Percentiles rank a stretch among this genome's conserved stretches.
These are phyloP conservation scores for Nomada flava DNA, from an alignment of 2,888 invertebrate genomes.

Conservation along the genomic window DNA sequence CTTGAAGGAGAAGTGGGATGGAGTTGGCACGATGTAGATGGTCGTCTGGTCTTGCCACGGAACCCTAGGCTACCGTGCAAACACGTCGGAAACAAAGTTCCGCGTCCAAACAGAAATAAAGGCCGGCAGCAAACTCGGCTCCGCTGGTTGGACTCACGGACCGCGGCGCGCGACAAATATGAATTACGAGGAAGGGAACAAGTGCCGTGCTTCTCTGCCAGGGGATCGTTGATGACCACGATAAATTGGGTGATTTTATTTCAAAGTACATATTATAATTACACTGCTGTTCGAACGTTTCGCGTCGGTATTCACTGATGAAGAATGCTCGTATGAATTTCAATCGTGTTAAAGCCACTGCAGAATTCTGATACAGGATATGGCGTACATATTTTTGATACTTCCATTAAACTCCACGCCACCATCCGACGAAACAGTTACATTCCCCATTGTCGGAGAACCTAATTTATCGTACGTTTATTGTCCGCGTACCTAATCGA, in stretches of 20 bases:
- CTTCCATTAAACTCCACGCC: neutral
- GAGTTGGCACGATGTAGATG: slow-evolving; percentile 31
- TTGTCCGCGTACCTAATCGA: slow-evolving; percentile 42
- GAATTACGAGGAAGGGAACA: neutral
- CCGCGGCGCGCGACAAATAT: slow-evolving; percentile 4
- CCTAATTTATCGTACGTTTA: slow-evolving; percentile 42
- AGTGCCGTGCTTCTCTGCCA: neutral
- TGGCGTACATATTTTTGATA: neutral
- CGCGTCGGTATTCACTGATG: too few relatives aligned
- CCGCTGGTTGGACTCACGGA: slow-evolving; percentile 34
- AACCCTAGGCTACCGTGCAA: slow-evolving; percentile 65
- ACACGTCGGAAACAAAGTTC: slow-evolving; percentile 68
- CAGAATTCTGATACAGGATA: too few relatives aligned
- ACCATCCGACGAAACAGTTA: slow-evolving; percentile 8
- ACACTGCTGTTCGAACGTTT: too few relatives aligned
- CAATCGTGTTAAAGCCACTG: too few relatives aligned
- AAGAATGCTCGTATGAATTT: too few relatives aligned
- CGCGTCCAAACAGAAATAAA: slow-evolving; percentile 68
- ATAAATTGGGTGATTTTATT: neutral
- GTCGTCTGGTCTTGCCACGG: slow-evolving; percentile 38
- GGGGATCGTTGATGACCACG: neutral
- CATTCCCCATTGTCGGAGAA: slow-evolving; percentile 27
- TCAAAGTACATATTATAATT: too few relatives aligned
- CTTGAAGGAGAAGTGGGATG: neutral
- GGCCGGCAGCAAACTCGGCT: slow-evolving; percentile 66